These are phyloP conservation scores for Spisula solida DNA, from an alignment of 2,888 invertebrate species.

Conservation along the genomic window DNA sequence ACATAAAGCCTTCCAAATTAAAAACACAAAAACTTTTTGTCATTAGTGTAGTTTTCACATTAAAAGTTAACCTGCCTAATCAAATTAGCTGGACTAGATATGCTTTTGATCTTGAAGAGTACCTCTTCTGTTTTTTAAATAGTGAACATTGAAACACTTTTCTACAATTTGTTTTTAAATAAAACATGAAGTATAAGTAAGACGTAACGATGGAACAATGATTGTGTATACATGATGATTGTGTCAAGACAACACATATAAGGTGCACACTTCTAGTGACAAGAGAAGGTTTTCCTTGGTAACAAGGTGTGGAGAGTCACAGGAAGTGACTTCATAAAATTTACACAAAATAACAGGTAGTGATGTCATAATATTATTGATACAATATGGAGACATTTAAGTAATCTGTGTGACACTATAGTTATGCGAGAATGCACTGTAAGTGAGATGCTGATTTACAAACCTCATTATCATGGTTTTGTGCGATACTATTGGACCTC, in stretches of 20 bases:
- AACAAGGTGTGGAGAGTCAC: conserved; percentile 19
- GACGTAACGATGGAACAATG: not conserved
- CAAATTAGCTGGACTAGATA: no score
- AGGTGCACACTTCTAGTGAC: conserved; percentile 31
- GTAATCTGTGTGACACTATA: conserved; percentile 26
- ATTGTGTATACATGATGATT: not conserved
- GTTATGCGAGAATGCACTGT: conserved; percentile 49
- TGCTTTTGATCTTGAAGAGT: no score
- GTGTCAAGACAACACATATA: conserved; percentile 20
- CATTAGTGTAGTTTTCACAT: no score
- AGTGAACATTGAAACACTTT: no score
- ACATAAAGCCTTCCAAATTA: no score
- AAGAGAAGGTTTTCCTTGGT: conserved; percentile 27
- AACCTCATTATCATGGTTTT: conserved; percentile 77
- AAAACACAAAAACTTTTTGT: no score
- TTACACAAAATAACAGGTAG: not conserved
- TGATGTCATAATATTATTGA: conserved; percentile 32
- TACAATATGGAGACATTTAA: conserved; percentile 3
- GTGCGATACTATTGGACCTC: conserved; percentile 79
- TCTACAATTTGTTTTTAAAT: not conserved
- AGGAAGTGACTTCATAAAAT: conserved; percentile 45
- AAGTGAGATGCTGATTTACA: conserved; percentile 52
- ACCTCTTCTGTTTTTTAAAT: no score
- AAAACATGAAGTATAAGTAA: not conserved
- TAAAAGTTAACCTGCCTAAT: no score